Base-by-base conservation (phyloP, 2,797 vertebrate genomes). In the Merluccius polli region DNA sequence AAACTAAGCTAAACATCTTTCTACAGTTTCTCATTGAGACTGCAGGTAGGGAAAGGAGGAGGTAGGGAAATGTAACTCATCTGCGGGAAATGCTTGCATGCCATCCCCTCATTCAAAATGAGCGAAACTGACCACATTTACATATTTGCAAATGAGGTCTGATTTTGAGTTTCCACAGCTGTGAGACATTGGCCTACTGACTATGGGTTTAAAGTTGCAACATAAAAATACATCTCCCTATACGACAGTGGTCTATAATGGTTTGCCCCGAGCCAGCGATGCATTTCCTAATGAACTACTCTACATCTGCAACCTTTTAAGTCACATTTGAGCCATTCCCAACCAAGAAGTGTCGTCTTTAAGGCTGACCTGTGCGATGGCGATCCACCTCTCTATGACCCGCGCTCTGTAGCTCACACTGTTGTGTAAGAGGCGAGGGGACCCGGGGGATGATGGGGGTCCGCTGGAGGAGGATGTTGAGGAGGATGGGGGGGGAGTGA, bases 321-420 rank as follows among this genome's bases (percentile, higher is more conserved):
- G 52, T 16, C 4, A 27, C 1, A n/a, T 63, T 24, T 63, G 59
- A n/a, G 24, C 41, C 41, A 15, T 16, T 44, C 41, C 41, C 41
- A 16, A 52, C 16, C 12, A 29, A 67, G 12, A 27, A 48, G 70
- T 11, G 4, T 0, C 0, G 11, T 27, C 41, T 35, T 3, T 0
- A 12, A 24, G 13, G 71, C 91, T 68, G 73, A 96, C 96, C 95
- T 96, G 95, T 1, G 96, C 95, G 0, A 97, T 84, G 13, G 84
- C 69, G 44, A 97, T 96, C 96, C 96, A 97, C 78, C 92, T 88
- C 89, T 97, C 95, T 8, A 97, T 93, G 82, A 95, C 71, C 68
- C 81, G 90, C 0, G 94, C 94, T 72, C 96, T 90, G 85, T 91
- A 91, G 33, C 81, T 73, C 0, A 91, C 88, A 89, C 89, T 83